Evolutionary conservation across 2,797 vertebrate genomes (phyloP).

Genomic region (Amblyopsis hoosieri): DNA sequence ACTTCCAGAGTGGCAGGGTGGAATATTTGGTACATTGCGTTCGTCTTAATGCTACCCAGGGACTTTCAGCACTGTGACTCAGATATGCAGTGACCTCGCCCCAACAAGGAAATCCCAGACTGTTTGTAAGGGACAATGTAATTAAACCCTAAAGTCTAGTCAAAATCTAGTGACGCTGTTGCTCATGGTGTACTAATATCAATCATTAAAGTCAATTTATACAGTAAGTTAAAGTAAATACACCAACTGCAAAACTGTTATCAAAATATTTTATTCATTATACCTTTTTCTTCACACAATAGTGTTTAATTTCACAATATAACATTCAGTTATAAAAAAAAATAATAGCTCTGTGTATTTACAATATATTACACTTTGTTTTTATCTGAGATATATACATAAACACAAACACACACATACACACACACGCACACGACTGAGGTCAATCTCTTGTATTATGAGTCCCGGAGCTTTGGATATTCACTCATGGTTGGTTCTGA

Average conservation of each 20-base stretch:
- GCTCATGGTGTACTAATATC: slow-evolving; percentile 1
- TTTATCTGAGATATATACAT: slow-evolving; percentile 41
- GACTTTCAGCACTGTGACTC: slow-evolving; percentile 71
- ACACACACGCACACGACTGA: slow-evolving; percentile 23
- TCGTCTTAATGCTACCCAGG: slow-evolving; percentile 52
- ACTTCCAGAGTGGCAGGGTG: slow-evolving; percentile 5
- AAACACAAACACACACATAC: slow-evolving; percentile 47
- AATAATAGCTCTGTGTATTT: slow-evolving; percentile 77
- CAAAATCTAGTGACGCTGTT: slow-evolving; percentile 31
- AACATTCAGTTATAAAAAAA: slow-evolving; percentile 70
- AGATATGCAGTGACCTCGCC: slow-evolving; percentile 65
- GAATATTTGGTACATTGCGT: slow-evolving; percentile 51
- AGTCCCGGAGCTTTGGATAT: slow-evolving; percentile 32
- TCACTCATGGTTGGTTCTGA: slow-evolving; percentile 1
- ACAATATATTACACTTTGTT: slow-evolving; percentile 75
- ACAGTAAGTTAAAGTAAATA: slow-evolving; percentile 13
- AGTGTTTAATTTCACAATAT: slow-evolving; percentile 72
- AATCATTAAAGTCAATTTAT: not conserved
- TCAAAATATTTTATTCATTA: slow-evolving; percentile 60
- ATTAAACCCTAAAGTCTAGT: slow-evolving; percentile 20
- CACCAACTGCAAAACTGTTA: slow-evolving; percentile 15
- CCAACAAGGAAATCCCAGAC: slow-evolving; percentile 71
- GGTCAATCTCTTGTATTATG: slow-evolving; percentile 34
- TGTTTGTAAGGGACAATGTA: slow-evolving; percentile 39
- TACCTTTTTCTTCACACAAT: slow-evolving; percentile 55